These are phyloP conservation scores for Mycteria americana DNA, from an alignment of 2,797 vertebrate species.

Conservation along the genomic window DNA sequence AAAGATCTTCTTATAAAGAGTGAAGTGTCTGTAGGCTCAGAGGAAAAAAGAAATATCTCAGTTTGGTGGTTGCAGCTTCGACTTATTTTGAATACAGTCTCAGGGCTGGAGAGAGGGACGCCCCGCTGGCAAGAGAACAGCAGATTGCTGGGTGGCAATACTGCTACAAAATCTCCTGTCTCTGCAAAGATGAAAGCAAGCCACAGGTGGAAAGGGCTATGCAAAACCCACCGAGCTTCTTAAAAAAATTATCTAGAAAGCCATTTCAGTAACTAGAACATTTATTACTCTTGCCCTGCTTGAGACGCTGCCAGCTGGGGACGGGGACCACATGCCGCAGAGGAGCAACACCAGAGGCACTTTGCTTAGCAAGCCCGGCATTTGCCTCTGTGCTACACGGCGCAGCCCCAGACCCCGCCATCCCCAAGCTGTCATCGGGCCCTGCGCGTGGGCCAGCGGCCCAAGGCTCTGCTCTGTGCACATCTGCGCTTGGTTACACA, in stretches of 20 bases:
- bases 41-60: background rate
- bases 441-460: accelerated
- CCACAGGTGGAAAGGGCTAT: background rate
- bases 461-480: background rate
- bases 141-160: background rate
- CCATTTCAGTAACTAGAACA: background rate
- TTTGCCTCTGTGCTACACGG: accelerated
- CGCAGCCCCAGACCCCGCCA: background rate
- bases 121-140: background rate
- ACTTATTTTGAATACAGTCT: background rate
- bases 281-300: background rate
- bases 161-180: background rate
- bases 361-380: background rate
- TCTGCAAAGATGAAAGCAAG: background rate
- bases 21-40: background rate
- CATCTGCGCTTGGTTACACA: background rate
- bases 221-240: accelerated
- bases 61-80: background rate
- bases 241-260: background rate
- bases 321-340: accelerated
- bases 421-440: accelerated
- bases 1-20: background rate
- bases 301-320: background rate
- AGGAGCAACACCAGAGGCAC: background rate
- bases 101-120: background rate